A percentile compares a stretch with the other conserved stretches of the same genome.
Conservation (phyloP, 37 sponge, comb jelly and placozoan species). For the Halisarca cf. caerulea region DNA sequence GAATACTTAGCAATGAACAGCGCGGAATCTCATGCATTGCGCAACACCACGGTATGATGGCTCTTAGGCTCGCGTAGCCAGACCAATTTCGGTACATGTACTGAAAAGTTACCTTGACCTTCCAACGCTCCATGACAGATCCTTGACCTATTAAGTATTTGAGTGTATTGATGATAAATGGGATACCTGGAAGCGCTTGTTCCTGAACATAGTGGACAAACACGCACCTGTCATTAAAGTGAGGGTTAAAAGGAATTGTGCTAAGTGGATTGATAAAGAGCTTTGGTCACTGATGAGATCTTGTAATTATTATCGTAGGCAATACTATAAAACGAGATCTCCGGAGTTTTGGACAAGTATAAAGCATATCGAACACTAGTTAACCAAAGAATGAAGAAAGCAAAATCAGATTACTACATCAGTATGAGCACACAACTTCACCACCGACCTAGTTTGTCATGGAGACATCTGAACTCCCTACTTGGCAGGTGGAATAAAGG, state of each 20-base stretch:
- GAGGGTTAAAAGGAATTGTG: neutral
- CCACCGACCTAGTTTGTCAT: neutral
- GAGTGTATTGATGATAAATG: neutral
- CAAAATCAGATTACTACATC: neutral
- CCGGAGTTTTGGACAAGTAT: neutral
- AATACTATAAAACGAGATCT: neutral
- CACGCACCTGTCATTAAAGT: neutral
- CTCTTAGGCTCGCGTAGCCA: too few species aligned
- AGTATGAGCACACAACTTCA: neutral
- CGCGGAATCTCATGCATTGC: too few species aligned
- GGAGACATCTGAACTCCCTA: neutral
- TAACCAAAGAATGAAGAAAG: neutral
- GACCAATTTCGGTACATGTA: too few species aligned
- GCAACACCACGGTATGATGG: too few species aligned
- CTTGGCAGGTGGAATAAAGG: neutral
- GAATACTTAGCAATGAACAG: too few species aligned
- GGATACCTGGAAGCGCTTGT: neutral
- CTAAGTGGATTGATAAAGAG: neutral
- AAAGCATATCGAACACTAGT: neutral
- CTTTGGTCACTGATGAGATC: neutral
- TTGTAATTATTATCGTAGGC: neutral
- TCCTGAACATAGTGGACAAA: neutral
- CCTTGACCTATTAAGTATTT: too few species aligned
- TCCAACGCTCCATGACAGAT: too few species aligned
- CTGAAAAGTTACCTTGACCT: too few species aligned